phyloP scores from a whole-genome alignment of 2,797 vertebrate species.

The Falco berigora region DNA sequence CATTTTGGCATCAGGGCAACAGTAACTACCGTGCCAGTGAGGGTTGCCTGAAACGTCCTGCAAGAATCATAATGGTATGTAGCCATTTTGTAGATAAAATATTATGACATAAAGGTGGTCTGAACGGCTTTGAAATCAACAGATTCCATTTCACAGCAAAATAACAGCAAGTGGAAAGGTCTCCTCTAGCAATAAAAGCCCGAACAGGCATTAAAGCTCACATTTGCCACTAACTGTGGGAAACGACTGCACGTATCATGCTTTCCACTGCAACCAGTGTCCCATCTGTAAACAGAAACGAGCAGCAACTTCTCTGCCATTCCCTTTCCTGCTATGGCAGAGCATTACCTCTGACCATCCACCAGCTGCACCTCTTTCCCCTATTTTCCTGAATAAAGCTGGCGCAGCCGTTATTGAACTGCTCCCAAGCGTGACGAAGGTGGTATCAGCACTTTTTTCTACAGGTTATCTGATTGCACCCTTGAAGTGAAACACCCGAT shows the following conservation, averaged over 20 bases:
- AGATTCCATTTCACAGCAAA: background rate
- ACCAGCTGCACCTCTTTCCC: background rate
- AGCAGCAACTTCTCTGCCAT: background rate
- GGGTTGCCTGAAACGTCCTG: background rate
- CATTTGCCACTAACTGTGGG: background rate
- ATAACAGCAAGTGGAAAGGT: background rate
- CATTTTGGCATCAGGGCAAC: background rate
- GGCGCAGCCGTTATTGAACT: background rate
- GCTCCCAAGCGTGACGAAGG: background rate
- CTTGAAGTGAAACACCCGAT: background rate
- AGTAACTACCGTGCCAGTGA: background rate
- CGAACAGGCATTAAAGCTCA: background rate
- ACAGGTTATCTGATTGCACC: rapidly evolving
- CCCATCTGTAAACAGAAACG: background rate
- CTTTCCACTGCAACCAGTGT: background rate
- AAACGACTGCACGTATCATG: background rate
- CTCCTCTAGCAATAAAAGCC: background rate
- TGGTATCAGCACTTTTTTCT: background rate
- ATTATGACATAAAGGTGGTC: background rate
- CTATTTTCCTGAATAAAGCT: background rate
- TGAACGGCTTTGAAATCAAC: background rate
- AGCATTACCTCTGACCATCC: background rate
- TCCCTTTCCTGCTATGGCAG: background rate
- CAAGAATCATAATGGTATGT: background rate
- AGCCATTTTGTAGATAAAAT: background rate